Evolutionary conservation across 2,797 vertebrate genomes (phyloP), one percentile per base, ranked within the genome.

Genomic region (Gobionotothen gibberifrons): DNA sequence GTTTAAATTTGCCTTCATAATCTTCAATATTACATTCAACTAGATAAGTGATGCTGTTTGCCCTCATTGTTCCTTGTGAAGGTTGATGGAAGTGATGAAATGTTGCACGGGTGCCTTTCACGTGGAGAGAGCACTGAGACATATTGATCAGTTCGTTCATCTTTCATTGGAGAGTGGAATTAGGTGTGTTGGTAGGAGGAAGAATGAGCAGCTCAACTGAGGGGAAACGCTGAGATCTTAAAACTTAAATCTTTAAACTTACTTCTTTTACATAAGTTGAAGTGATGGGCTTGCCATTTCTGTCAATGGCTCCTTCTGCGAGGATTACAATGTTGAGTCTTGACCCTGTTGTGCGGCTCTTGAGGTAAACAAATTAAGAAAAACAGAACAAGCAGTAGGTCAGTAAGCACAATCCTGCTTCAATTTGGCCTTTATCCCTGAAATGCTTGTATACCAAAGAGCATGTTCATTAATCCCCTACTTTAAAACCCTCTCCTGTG

Each of bases 301-400:
- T 89, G 87, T 96, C 95, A 0, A 97, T 95, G 76, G 98, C 98
- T 0, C 98, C 98, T 87, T 99, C 98, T 0, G 97, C 98, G 0
- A 99, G 85, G 63, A 99, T 98, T 79, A 99, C 94, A 73, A 99
- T 97, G 93, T 99, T 99, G 51, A 99, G 94, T 43, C 98, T 94
- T 0, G 96, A 98, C 6, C 97, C 97, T 2, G 92, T 95, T 76
- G 92, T 95, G 72, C 98, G 97, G 0, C 96, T 96, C 98, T 99
- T 89, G 2, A 78, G 44, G 65, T 40, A 82, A 72, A 92, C n/a
- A 80, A 8, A 74, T n/a, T 59, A 13, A 63, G 0, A 57, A 36
- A 7, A 36, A 36, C 4, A 40, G 8, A 60, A 48, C 32, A 49
- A 2, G 26, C 10, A 53, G 4, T 40, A 7, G 55, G 16, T 56